phyloP scores from a whole-genome alignment of 2,888 invertebrate species.

The Penaeus monodon region DNA sequence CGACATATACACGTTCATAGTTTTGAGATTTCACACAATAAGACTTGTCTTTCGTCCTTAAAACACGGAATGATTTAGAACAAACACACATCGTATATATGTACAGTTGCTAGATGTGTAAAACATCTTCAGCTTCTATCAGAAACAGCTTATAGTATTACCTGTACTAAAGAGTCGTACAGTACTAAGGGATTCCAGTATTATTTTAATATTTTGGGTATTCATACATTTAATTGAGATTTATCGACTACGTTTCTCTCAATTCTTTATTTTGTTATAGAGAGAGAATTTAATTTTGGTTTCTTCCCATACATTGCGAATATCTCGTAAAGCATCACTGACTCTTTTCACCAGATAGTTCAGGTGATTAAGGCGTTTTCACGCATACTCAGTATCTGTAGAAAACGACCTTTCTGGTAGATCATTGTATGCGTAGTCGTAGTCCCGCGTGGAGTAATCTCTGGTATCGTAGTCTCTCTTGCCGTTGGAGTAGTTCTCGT shows the following conservation, averaged over 20 bases:
- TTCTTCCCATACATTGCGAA: slow-evolving; percentile 8
- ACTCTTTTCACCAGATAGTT: not conserved
- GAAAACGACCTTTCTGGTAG: slow-evolving; percentile 42
- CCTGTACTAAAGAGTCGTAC: too few species aligned
- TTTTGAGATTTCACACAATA: too few species aligned
- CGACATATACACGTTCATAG: too few species aligned
- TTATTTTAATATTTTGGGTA: too few species aligned
- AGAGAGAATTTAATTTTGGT: not conserved
- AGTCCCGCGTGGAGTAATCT: slow-evolving; percentile 37
- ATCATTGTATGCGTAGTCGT: slow-evolving; percentile 43
- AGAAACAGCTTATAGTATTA: too few species aligned
- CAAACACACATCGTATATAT: too few species aligned
- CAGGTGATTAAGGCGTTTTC: slow-evolving; percentile 1
- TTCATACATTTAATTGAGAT: not conserved
- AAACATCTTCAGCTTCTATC: too few species aligned
- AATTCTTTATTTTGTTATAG: slow-evolving; percentile 3
- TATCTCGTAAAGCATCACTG: slow-evolving; percentile 16
- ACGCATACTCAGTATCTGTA: slow-evolving; percentile 54
- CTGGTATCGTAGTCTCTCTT: slow-evolving; percentile 52
- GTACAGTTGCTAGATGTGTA: too few species aligned
- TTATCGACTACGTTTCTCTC: slow-evolving; percentile 4
- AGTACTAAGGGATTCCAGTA: too few species aligned
- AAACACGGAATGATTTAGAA: too few species aligned
- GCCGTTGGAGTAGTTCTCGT: slow-evolving; percentile 48
- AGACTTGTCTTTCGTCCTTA: too few species aligned